Conservation (phyloP, 2,888 invertebrate genomes). For the Lepidocyrtoides sp. region DNA sequence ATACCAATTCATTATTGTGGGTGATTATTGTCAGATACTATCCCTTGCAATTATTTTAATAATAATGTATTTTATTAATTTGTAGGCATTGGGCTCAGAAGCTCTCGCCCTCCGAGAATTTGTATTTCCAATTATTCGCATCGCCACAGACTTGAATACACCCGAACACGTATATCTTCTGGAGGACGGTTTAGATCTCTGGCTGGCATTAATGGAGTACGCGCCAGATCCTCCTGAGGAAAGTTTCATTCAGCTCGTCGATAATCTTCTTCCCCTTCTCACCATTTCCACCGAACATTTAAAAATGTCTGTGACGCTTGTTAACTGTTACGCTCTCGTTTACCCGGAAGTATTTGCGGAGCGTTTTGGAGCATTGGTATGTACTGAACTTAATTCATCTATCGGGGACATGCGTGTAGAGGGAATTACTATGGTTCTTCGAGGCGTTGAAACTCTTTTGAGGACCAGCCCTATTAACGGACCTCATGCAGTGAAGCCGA, state of each 20-base stretch:
- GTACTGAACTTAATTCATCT: slow-evolving; percentile 91
- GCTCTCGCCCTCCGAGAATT: slow-evolving; percentile 88
- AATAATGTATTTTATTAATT: slow-evolving; percentile 32
- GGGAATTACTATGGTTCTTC: slow-evolving; percentile 91
- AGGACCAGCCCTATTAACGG: slow-evolving; percentile 92
- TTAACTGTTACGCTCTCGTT: slow-evolving; percentile 84
- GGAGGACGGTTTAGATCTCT: slow-evolving; percentile 97
- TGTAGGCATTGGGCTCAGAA: slow-evolving; percentile 88
- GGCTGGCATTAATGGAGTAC: slow-evolving; percentile 94
- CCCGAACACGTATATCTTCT: slow-evolving; percentile 94
- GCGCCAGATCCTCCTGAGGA: slow-evolving; percentile 88
- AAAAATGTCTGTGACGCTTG: slow-evolving; percentile 83
- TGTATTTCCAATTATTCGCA: slow-evolving; percentile 90
- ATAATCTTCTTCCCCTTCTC: slow-evolving; percentile 83
- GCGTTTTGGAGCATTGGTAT: slow-evolving; percentile 88
- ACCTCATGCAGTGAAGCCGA: slow-evolving; percentile 86
- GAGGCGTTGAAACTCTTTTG: slow-evolving; percentile 92
- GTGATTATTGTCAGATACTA: no score
- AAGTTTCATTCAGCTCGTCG: slow-evolving; percentile 82
- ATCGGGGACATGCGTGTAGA: slow-evolving; percentile 93
- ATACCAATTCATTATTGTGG: no score
- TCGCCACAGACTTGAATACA: slow-evolving; percentile 92
- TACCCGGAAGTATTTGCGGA: slow-evolving; percentile 84
- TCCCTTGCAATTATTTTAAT: no score
- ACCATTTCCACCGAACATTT: slow-evolving; percentile 84